phyloP scores from a whole-genome alignment of 2,113 vertebrate species.

The Grammomys surdaster region DNA sequence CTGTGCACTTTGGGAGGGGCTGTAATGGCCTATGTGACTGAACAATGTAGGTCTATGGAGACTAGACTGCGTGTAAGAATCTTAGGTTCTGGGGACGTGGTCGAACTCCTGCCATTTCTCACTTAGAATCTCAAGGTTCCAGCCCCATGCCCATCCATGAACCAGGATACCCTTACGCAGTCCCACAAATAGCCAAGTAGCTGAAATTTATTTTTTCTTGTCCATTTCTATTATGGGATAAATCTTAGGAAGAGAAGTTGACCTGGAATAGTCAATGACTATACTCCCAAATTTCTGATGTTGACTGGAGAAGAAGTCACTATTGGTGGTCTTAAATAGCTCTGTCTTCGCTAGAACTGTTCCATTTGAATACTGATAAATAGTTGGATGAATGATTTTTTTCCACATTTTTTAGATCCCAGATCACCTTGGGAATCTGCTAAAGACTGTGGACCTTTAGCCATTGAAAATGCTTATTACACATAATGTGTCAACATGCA shows the following conservation, averaged over 20 bases:
- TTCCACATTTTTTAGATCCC: conserved; percentile 36
- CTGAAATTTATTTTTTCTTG: conserved; percentile 40
- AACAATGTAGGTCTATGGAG: too few species aligned
- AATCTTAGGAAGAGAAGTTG: conserved; percentile 41
- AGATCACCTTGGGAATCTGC: conserved; percentile 28
- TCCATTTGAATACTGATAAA: conserved; percentile 38
- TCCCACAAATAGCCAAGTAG: not conserved
- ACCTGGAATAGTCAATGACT: not conserved
- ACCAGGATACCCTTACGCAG: too few species aligned
- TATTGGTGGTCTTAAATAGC: not conserved
- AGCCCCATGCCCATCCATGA: too few species aligned
- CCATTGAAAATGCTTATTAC: conserved; percentile 28
- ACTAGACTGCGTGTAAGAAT: too few species aligned
- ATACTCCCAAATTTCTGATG: not conserved
- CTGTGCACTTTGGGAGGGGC: too few species aligned
- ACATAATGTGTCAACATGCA: not conserved
- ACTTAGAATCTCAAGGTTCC: too few species aligned
- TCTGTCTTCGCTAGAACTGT: not conserved
- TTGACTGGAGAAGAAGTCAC: conserved; percentile 21
- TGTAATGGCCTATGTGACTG: too few species aligned
- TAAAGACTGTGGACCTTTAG: conserved; percentile 6
- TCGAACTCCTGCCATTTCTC: too few species aligned
- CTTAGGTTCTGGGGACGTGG: too few species aligned
- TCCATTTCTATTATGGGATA: conserved; percentile 5
- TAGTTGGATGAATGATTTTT: not conserved